These are phyloP conservation scores for Hypomecis atomaria DNA, from an alignment of 2,888 invertebrate genomes.

Conservation along the genomic window DNA sequence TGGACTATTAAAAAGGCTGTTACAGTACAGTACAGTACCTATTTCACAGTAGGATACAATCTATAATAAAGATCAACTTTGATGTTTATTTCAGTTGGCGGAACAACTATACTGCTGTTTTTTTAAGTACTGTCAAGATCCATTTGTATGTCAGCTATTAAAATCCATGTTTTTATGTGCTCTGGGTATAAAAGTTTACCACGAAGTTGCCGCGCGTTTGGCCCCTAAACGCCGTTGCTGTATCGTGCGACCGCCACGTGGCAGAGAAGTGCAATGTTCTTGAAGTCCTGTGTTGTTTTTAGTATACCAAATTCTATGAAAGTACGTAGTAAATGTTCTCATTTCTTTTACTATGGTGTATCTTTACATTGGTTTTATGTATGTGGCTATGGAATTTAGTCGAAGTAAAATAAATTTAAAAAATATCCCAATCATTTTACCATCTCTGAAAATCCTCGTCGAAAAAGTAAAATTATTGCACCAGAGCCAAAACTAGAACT, in stretches of 20 bases:
- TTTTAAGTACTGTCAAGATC: slow-evolving; percentile 8
- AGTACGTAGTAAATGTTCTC: too few relatives aligned
- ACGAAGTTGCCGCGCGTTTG: slow-evolving; percentile 2
- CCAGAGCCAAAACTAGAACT: too few relatives aligned
- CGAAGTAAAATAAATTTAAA: too few relatives aligned
- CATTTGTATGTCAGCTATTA: slow-evolving; percentile 7
- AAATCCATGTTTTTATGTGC: slow-evolving; percentile 7
- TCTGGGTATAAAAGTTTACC: slow-evolving; percentile 7
- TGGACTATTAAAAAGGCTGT: too few relatives aligned
- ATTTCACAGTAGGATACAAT: not conserved
- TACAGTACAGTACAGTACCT: too few relatives aligned
- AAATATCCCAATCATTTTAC: too few relatives aligned
- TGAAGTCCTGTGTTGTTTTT: not conserved
- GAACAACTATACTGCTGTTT: slow-evolving; percentile 4
- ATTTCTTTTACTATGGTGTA: too few relatives aligned
- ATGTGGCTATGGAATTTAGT: too few relatives aligned
- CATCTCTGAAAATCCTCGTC: too few relatives aligned
- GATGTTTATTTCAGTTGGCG: slow-evolving; percentile 14
- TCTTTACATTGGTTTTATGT: too few relatives aligned
- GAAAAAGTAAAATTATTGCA: too few relatives aligned
- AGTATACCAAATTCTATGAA: too few relatives aligned
- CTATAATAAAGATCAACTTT: not conserved
- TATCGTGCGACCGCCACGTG: not conserved
- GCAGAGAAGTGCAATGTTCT: not conserved
- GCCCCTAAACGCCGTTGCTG: slow-evolving; percentile 2